Percentiles rank a stretch among this genome's conserved stretches.
Conservation (phyloP, 2,113 vertebrate species). For the Trogon surrucura region DNA sequence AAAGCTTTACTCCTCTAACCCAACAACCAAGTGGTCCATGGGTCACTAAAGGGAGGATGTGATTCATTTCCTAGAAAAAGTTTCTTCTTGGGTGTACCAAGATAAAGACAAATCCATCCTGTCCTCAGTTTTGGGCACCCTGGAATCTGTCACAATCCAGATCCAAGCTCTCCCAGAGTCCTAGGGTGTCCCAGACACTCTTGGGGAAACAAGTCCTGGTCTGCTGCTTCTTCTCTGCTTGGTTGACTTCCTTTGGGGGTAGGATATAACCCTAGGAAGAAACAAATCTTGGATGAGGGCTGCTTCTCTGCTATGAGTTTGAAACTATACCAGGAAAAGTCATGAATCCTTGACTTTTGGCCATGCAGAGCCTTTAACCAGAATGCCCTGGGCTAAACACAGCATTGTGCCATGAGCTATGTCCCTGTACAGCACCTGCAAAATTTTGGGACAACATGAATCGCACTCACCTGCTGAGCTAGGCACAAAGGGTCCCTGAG, state of each 20-base stretch:
- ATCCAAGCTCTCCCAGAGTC: neutral
- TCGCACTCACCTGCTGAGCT: neutral
- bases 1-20: neutral
- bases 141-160: neutral
- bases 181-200: neutral
- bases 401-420: fast-evolving
- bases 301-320: neutral
- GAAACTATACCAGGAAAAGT: neutral
- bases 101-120: neutral
- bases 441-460: fast-evolving
- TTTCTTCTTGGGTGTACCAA: neutral
- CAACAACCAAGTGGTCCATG: neutral
- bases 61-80: neutral
- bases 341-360: neutral
- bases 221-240: neutral
- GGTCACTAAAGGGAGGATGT: neutral
- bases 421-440: neutral
- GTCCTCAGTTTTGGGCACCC: neutral
- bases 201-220: neutral
- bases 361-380: neutral
- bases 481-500: neutral
- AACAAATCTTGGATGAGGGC: neutral
- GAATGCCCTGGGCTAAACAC: neutral
- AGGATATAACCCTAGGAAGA: neutral
- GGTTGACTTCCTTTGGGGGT: neutral